Conservation (phyloP, 2,797 vertebrate genomes). For the Callimico goeldii region DNA sequence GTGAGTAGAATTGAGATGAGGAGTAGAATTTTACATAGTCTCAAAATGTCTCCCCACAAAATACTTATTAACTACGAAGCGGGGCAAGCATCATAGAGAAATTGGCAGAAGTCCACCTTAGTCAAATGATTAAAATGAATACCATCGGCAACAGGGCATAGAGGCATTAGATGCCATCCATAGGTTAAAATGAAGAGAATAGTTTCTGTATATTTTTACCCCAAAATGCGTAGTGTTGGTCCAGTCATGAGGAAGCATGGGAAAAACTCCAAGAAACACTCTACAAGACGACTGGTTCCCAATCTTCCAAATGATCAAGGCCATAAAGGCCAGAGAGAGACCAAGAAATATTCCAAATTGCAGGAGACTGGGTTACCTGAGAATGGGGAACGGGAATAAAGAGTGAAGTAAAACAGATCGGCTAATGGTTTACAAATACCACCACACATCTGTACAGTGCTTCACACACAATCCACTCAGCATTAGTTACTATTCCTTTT, state of each 20-base stretch:
- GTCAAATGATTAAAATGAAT: neutral
- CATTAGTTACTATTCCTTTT: neutral
- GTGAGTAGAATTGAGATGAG: neutral
- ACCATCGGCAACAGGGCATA: neutral
- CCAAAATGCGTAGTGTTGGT: fast-evolving
- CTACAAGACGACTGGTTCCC: neutral
- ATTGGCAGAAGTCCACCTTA: neutral
- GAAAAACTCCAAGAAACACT: neutral
- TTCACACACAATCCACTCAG: fast-evolving
- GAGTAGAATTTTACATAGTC: neutral
- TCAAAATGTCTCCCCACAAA: conserved; percentile 13
- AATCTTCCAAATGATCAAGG: neutral
- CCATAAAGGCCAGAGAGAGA: neutral
- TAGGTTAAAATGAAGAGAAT: neutral
- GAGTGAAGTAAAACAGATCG: neutral
- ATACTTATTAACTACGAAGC: neutral
- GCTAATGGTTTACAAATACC: neutral
- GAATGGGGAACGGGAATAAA: neutral
- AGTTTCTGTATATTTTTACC: neutral
- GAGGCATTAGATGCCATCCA: fast-evolving
- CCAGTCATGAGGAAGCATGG: neutral
- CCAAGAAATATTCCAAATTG: neutral
- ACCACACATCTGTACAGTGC: fast-evolving
- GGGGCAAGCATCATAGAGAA: neutral
- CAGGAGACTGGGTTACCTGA: neutral